Evolutionary conservation across 2,888 invertebrate species (phyloP).

Genomic region (Acronicta aceris): DNA sequence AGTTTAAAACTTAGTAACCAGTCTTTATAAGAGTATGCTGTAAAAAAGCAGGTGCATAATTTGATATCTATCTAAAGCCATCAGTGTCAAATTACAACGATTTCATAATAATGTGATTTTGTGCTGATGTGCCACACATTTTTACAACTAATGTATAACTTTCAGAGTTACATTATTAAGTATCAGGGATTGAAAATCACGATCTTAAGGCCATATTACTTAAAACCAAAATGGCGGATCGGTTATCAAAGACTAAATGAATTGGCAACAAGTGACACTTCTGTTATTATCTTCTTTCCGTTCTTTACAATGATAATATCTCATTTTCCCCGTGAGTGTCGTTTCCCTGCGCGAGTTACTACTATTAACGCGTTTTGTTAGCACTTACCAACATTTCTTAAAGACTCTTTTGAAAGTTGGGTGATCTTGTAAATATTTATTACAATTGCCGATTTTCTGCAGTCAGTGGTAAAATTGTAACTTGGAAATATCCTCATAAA

Average conservation of each 20-base stretch:
- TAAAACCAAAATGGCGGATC: too few species aligned
- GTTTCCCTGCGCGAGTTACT: slow-evolving; percentile 30
- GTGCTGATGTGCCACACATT: too few species aligned
- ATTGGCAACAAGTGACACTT: not conserved
- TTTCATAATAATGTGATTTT: too few species aligned
- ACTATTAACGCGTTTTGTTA: slow-evolving; percentile 32
- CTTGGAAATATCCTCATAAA: not conserved
- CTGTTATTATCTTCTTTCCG: not conserved
- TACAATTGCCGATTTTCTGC: slow-evolving; percentile 5
- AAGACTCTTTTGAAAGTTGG: slow-evolving; percentile 11
- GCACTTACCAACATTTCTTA: slow-evolving; percentile 19
- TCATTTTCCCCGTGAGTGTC: slow-evolving; percentile 48
- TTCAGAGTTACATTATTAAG: too few species aligned
- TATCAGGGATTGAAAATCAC: too few species aligned
- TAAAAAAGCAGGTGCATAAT: not conserved
- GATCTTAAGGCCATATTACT: too few species aligned
- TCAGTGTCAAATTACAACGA: too few species aligned
- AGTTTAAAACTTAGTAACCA: not conserved
- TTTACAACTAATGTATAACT: too few species aligned
- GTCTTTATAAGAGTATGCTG: not conserved
- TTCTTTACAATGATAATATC: slow-evolving; percentile 42
- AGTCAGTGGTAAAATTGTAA: not conserved
- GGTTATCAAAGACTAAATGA: too few species aligned
- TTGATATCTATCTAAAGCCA: too few species aligned
- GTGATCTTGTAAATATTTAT: slow-evolving; percentile 23